Evolutionary conservation across 2,888 invertebrate species (phyloP).

Genomic region (Epirrita christyi): DNA sequence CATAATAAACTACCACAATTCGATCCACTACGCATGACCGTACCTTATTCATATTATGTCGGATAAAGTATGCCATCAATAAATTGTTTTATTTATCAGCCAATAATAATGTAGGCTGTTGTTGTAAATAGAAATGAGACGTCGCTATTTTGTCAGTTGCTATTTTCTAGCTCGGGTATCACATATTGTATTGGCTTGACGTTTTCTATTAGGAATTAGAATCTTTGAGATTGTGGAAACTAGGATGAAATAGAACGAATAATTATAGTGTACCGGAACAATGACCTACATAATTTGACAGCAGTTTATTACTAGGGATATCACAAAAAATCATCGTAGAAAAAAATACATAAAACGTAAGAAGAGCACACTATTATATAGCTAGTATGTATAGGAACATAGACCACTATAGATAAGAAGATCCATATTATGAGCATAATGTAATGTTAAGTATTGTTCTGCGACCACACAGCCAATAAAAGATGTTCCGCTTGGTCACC

Average conservation of each 20-base stretch:
- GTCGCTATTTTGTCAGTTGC: constrained; percentile 50
- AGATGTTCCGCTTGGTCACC: constrained; percentile 53
- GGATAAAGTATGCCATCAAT: constrained; percentile 58
- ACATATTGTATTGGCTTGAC: constrained; percentile 29
- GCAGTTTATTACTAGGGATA: constrained; percentile 1
- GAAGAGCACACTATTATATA: background rate
- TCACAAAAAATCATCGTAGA: background rate
- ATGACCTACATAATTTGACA: constrained; percentile 13
- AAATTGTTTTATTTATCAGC: constrained; percentile 64
- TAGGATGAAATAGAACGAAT: constrained; percentile 12
- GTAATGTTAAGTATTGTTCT: constrained; percentile 11
- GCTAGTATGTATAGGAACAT: background rate
- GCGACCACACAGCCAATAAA: constrained; percentile 50
- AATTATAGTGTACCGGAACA: constrained; percentile 11
- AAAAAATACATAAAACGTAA: background rate
- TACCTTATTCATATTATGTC: constrained; percentile 43
- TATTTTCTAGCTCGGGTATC: constrained; percentile 25
- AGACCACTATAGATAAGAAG: background rate
- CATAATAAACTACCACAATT: constrained; percentile 64
- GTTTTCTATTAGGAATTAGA: constrained; percentile 30
- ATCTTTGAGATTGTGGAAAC: constrained; percentile 15
- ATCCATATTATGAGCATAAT: background rate
- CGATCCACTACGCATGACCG: constrained; percentile 48
- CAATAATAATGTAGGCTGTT: constrained; percentile 46
- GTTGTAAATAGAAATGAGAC: constrained; percentile 59